Evolutionary conservation across 2,888 invertebrate species (phyloP), one percentile per base, ranked within the genome.

Genomic region (Cybosia mesomella): DNA sequence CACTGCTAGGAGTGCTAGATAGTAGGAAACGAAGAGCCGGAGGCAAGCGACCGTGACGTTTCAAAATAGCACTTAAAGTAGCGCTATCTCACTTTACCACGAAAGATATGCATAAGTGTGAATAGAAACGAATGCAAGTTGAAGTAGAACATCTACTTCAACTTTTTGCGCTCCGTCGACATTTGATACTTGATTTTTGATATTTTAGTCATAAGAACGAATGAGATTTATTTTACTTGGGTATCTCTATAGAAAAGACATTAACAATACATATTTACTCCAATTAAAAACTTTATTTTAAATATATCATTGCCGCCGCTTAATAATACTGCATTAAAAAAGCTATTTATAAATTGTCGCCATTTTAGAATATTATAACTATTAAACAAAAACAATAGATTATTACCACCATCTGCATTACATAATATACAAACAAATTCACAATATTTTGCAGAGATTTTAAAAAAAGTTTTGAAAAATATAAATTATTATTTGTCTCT

Each of bases 41-140:
- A 49, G 49, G 8, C 49, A 49, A 5, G n/a, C n/a, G 9, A 49
- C 49, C 49, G n/a, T 49, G 49, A 49, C 49, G 49, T 49, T 49
- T 49, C 49, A 49, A 49, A 49, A 49, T 49, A 49, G n/a, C n/a
- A 49, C 49, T 49, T 18, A 49, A n/a, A 49, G n/a, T 49, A 49
- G n/a, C 9, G n/a, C 49, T 49, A 49, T 49, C 49, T 49, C 49
- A 8, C 9, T 49, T n/a, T 49, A n/a, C n/a, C n/a, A n/a, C 49
- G 9, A 4, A n/a, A 1, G n/a, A 49, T 18, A 49, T n/a, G 18
- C 49, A n/a, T 49, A 49, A 49, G 49, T 49, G 49, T 49, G n/a
- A 49, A n/a, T 49, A 49, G 49, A 49, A 49, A n/a, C n/a, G 49
- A 49, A 49, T 43, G 18, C 18, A 43, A 18, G n/a, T 49, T 28